phyloP scores from a whole-genome alignment of 1,140 invertebrate species.

The Subanguina moxae region DNA sequence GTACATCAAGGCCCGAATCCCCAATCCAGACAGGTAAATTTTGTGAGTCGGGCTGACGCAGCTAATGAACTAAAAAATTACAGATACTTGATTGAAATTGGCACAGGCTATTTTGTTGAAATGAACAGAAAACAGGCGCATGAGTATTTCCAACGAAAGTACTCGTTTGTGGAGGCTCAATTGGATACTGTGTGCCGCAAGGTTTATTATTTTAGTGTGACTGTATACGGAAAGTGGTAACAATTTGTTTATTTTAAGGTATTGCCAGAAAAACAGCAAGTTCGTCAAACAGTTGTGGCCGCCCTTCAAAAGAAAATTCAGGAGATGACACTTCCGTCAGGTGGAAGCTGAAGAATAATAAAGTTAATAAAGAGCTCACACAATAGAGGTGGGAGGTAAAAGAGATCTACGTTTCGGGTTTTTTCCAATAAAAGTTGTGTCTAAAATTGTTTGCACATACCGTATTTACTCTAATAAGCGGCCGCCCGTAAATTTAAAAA shows the following conservation, averaged over 20 bases:
- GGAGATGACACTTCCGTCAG: conserved; percentile 9
- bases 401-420: too few relatives aligned
- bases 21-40: conserved; percentile 32
- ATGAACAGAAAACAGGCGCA: conserved; percentile 45
- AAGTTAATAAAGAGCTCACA: too few relatives aligned
- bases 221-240: too few relatives aligned
- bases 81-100: conserved; percentile 46
- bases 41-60: too few relatives aligned
- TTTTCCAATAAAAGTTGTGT: too few relatives aligned
- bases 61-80: too few relatives aligned
- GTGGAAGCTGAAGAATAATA: conserved; percentile 4
- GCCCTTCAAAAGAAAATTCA: conserved; percentile 52
- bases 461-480: too few relatives aligned
- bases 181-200: conserved; percentile 31
- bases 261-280: conserved; percentile 42
- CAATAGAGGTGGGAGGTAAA: background rate
- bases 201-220: background rate
- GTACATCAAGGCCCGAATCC: conserved; percentile 44
- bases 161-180: conserved; percentile 35
- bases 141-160: conserved; percentile 50
- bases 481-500: too few relatives aligned
- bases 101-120: conserved; percentile 54
- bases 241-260: too few relatives aligned
- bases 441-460: too few relatives aligned
- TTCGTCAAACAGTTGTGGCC: conserved; percentile 32